A percentile compares a stretch with the other conserved stretches of the same genome.
phyloP scores from a whole-genome alignment of 2,888 invertebrate genomes.

The Pocota personata region DNA sequence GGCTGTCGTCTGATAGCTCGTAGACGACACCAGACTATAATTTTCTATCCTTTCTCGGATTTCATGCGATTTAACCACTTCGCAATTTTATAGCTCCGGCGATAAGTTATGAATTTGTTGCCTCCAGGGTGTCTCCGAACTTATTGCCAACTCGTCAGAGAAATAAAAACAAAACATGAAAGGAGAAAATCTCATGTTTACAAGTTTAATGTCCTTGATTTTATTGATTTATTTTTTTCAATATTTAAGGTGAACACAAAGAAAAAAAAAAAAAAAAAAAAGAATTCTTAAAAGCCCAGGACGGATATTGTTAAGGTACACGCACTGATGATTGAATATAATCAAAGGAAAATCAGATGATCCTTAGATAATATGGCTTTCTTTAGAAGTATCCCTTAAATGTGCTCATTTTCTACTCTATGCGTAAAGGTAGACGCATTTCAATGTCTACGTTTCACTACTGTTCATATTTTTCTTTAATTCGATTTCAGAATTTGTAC shows the following conservation, averaged over 20 bases:
- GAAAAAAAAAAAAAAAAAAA: not conserved
- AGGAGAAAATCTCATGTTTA: not conserved
- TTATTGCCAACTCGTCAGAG: constrained; percentile 3
- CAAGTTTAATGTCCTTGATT: not conserved
- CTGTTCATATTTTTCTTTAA: too few relatives aligned
- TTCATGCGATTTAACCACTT: not conserved
- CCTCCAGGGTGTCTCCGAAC: not conserved
- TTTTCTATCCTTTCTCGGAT: not conserved
- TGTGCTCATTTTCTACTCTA: too few relatives aligned
- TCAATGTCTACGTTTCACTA: too few relatives aligned
- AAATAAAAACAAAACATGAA: not conserved
- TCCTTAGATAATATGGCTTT: too few relatives aligned
- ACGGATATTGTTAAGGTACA: too few relatives aligned
- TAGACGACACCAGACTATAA: not conserved
- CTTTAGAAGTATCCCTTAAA: too few relatives aligned
- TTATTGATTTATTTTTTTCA: not conserved
- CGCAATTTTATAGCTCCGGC: not conserved
- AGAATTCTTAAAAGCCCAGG: too few relatives aligned
- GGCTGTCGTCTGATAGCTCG: not conserved
- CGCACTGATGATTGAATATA: too few relatives aligned
- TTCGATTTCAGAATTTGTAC: too few relatives aligned
- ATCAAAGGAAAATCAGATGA: too few relatives aligned
- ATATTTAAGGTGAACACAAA: not conserved
- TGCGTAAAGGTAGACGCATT: too few relatives aligned
- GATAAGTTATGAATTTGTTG: not conserved